Conservation (phyloP, 2,113 vertebrate species). For the Ariopsis seemanni region DNA sequence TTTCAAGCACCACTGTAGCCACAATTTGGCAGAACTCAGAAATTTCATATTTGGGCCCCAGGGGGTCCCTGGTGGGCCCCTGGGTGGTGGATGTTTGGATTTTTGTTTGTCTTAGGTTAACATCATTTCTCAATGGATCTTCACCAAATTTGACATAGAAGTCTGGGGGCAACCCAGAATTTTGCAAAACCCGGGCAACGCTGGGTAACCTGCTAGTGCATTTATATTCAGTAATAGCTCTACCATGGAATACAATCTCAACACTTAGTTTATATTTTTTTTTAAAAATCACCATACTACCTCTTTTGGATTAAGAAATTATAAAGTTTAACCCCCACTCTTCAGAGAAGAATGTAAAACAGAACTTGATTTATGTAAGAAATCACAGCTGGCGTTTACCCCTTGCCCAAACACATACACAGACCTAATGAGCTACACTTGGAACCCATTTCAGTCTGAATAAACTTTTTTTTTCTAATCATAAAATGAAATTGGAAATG, state of each 20-base stretch:
- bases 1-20: too few relatives aligned
- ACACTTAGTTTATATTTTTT: not conserved
- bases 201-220: too few relatives aligned
- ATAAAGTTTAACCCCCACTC: constrained; percentile 53
- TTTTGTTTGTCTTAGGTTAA: too few relatives aligned
- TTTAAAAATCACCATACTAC: not conserved
- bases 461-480: constrained; percentile 47
- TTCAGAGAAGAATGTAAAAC: constrained; percentile 17
- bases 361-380: constrained; percentile 57
- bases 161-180: too few relatives aligned
- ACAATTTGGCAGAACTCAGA: too few relatives aligned
- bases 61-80: too few relatives aligned
- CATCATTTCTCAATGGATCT: too few relatives aligned
- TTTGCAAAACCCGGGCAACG: too few relatives aligned
- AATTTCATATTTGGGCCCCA: too few relatives aligned
- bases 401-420: not conserved
- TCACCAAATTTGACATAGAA: too few relatives aligned
- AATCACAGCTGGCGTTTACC: constrained; percentile 63
- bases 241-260: not conserved
- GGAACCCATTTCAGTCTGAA: constrained; percentile 42
- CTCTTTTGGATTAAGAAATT: constrained; percentile 42
- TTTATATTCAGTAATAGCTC: not conserved
- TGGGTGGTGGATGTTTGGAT: too few relatives aligned
- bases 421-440: constrained; percentile 50
- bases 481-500: constrained; percentile 52